Evolutionary conservation across 2,797 vertebrate genomes (phyloP).

Genomic region (Aldrovandia affinis): DNA sequence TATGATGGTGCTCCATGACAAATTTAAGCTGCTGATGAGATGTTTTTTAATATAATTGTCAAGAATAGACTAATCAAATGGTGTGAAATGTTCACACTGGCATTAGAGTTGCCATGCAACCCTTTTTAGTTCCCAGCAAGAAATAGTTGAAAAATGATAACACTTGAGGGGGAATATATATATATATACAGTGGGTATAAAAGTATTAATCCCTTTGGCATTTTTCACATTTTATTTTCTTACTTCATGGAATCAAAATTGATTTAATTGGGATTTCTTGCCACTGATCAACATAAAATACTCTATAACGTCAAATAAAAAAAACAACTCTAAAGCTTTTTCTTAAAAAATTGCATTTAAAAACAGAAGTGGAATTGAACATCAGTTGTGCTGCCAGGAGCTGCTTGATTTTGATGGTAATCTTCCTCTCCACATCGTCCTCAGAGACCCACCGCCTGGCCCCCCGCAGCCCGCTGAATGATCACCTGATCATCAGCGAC

Average conservation of each 20-base stretch:
- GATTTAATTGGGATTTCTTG: too few species aligned
- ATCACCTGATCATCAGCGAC: constrained; percentile 87
- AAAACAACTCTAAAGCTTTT: too few species aligned
- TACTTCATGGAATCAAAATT: too few species aligned
- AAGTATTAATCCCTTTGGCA: too few species aligned
- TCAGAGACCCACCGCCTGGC: constrained; percentile 72
- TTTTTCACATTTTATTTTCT: too few species aligned
- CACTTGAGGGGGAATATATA: neutral
- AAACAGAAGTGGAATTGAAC: too few species aligned
- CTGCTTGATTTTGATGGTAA: neutral
- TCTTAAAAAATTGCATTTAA: too few species aligned
- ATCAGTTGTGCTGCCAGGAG: neutral
- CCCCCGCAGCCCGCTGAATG: constrained; percentile 73
- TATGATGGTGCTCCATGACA: neutral
- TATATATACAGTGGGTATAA: too few species aligned
- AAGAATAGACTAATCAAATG: neutral
- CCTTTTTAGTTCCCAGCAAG: neutral
- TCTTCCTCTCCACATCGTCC: constrained; percentile 31
- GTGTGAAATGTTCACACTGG: neutral
- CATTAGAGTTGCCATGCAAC: neutral
- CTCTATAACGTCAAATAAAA: too few species aligned
- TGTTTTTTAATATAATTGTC: neutral
- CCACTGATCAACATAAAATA: too few species aligned
- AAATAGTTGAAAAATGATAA: neutral
- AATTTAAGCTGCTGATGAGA: neutral